A percentile compares a stretch with the other conserved stretches of the same genome.
phyloP scores from a whole-genome alignment of 1,140 invertebrate species.

The Drosophila orosa region DNA sequence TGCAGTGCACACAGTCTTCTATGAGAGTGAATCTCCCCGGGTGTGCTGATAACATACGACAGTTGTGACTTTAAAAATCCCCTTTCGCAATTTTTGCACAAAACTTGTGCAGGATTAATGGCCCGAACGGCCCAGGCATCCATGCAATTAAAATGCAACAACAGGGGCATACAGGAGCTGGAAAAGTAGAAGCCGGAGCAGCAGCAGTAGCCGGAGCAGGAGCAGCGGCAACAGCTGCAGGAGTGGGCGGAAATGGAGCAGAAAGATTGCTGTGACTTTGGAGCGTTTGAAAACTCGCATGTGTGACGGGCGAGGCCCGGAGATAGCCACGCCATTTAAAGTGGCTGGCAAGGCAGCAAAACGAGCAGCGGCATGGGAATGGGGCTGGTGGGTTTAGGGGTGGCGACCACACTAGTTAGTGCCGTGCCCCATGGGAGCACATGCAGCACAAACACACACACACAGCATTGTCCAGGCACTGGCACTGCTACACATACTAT shows the following conservation, averaged over 20 bases:
- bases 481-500: conserved; percentile 1
- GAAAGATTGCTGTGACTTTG: conserved; percentile 78
- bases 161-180: conserved; percentile 37
- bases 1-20: conserved; percentile 8
- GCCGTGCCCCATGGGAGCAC: conserved; percentile 35
- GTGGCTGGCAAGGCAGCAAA: conserved; percentile 50
- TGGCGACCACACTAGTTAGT: conserved; percentile 42
- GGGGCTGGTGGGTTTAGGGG: conserved; percentile 1
- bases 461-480: conserved; percentile 3
- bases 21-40: conserved; percentile 24
- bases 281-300: conserved; percentile 76
- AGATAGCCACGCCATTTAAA: conserved; percentile 75
- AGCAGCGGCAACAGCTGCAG: conserved; percentile 33
- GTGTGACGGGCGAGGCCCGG: conserved; percentile 65
- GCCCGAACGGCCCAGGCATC: conserved; percentile 71
- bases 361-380: conserved; percentile 19
- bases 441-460: conserved; percentile 10
- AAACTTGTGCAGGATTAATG: conserved; percentile 81
- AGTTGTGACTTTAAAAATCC: conserved; percentile 82
- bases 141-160: conserved; percentile 81
- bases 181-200: conserved; percentile 1
- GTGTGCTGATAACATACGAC: conserved; percentile 78
- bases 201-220: conserved; percentile 2
- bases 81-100: conserved; percentile 74
- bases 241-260: conserved; percentile 76